phyloP scores from a whole-genome alignment of 2,113 vertebrate species.

The Ammodramus savannarum region DNA sequence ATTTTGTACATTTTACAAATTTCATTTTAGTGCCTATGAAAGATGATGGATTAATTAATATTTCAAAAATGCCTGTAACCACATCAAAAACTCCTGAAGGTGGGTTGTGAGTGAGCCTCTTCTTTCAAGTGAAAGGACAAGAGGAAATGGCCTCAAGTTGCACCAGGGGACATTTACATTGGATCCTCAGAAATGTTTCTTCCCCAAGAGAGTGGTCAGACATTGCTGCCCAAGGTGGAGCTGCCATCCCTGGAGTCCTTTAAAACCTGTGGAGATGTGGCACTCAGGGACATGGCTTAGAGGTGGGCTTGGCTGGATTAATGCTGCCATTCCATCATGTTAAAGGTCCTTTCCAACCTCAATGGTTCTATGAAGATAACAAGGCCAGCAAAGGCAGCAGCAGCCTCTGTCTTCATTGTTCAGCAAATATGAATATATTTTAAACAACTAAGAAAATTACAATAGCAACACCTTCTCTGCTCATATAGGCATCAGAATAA shows the following conservation, averaged over 20 bases:
- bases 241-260: not conserved
- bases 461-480: not conserved
- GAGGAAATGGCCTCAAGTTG: not conserved
- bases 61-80: not conserved
- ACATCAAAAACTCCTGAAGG: not conserved
- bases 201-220: not conserved
- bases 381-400: not conserved
- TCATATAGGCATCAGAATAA: not conserved
- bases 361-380: not conserved
- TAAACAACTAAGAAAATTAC: not conserved
- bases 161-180: not conserved
- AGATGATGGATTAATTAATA: not conserved
- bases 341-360: not conserved
- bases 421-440: not conserved
- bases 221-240: not conserved
- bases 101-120: not conserved
- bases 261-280: not conserved
- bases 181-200: not conserved
- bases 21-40: not conserved
- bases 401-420: not conserved
- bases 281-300: not conserved
- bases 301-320: not conserved
- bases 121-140: not conserved
- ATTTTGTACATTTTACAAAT: not conserved
- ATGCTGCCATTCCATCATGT: not conserved